These are phyloP conservation scores for Desmodus rotundus DNA, from an alignment of 2,113 vertebrate genomes.

Conservation along the genomic window DNA sequence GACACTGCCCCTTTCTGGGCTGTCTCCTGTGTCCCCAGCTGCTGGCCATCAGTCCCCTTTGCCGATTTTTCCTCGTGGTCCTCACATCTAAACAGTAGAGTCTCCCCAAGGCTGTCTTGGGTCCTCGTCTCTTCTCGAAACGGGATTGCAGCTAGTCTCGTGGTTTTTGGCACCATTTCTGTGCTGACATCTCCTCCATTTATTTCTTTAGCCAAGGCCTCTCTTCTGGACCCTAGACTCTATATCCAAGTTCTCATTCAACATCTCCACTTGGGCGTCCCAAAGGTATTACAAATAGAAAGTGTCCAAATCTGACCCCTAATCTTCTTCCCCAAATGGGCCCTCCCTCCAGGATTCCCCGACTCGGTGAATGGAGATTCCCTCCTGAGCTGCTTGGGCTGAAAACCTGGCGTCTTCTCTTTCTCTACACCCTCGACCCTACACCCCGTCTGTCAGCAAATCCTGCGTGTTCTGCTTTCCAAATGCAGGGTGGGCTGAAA, in stretches of 20 bases:
- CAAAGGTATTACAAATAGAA: background rate
- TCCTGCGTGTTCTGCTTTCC: background rate
- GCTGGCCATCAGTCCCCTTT: background rate
- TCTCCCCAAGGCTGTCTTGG: background rate
- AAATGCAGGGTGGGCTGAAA: background rate
- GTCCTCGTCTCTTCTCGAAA: background rate
- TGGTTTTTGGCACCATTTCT: background rate
- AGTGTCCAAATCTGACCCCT: background rate
- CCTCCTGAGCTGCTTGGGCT: background rate
- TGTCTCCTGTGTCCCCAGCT: background rate
- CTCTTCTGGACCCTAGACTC: background rate
- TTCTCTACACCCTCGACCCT: background rate
- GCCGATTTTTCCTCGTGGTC: background rate
- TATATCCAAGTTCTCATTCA: background rate
- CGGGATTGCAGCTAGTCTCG: background rate
- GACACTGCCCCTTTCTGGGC: background rate
- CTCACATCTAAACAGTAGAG: background rate
- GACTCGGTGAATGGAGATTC: accelerated
- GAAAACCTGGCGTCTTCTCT: background rate
- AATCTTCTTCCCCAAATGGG: background rate
- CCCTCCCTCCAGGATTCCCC: background rate
- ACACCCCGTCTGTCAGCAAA: background rate
- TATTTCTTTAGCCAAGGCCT: background rate
- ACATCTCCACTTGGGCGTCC: background rate
- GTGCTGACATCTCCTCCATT: background rate